phyloP scores from a whole-genome alignment of 2,113 vertebrate species.

The Atrichornis clamosus region DNA sequence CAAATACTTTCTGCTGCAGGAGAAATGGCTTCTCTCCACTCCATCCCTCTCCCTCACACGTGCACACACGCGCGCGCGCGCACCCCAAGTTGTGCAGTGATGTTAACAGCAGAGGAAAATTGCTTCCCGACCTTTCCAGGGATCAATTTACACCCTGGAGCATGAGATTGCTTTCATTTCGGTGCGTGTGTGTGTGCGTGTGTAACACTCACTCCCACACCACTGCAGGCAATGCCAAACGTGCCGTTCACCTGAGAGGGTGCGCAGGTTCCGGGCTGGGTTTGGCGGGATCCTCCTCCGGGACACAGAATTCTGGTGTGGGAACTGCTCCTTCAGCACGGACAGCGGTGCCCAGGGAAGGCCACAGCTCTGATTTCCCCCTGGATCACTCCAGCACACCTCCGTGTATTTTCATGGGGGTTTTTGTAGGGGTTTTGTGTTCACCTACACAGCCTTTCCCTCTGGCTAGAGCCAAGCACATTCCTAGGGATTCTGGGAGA shows the following conservation, averaged over 20 bases:
- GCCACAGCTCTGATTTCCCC: neutral
- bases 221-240: neutral
- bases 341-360: accelerated
- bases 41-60: neutral
- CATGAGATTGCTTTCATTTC: neutral
- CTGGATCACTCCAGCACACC: neutral
- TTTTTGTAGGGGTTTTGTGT: neutral
- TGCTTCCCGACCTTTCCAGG: constrained; percentile 22
- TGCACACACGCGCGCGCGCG: neutral
- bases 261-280: neutral
- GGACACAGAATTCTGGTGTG: neutral
- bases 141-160: constrained; percentile 26
- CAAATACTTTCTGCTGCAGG: neutral
- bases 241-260: neutral
- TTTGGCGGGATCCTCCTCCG: neutral
- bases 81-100: neutral
- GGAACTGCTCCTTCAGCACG: neutral
- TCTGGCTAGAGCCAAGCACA: neutral
- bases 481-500: neutral
- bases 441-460: neutral
- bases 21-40: neutral
- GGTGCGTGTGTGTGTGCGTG: neutral
- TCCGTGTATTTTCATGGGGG: neutral
- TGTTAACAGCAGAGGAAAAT: constrained; percentile 37
- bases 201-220: neutral